Evolutionary conservation across 2,888 invertebrate species (phyloP), one percentile per base, ranked within the genome.

Genomic region (Pedicia rivosa): DNA sequence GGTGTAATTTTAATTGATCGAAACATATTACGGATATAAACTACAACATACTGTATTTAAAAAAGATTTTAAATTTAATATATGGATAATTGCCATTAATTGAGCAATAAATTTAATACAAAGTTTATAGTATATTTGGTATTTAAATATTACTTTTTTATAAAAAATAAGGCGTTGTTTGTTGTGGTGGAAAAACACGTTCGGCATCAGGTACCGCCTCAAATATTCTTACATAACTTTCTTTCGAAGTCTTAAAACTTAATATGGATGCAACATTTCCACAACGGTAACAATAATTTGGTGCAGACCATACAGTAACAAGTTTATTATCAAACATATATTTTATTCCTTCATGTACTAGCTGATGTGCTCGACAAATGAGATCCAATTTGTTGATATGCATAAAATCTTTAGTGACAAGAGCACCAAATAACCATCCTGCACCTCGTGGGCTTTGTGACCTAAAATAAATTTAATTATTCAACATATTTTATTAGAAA

Each of bases 221-320:
- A 64, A 98, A 99, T 51, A 95, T 68, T 62, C 90, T 87, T 14
- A 84, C 71, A 48, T 72, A 71, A 54, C 79, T 74, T 46, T 78
- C 74, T 46, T 83, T 79, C 6, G 78, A 74, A 42, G 78, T 74
- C 42, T 74, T 71, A 57, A 98, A 90, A 58, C 84, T 81, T 55
- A 98, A 67, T 51, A 99, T 95, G 35, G 97, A 91, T 4, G 98
- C 98, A 38, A 94, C 80, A 60, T 98, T 99, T 32, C 97, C 98
- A 57, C 98, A 98, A 17, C 98, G 78, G 60, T 98, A 99, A 64
- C 98, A 99, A 63, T 98, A 99, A 65, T 98, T 99, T 4, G 98
- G 98, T 5, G 98, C 98, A 12, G 97, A 94, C 92, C 98, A 99
- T 2, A 99, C 91, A 0, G 98, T 99, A 24, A 97, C 94, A 49